These are phyloP conservation scores for Lissonota sp. DNA, from an alignment of 2,888 invertebrate genomes.

Conservation along the genomic window DNA sequence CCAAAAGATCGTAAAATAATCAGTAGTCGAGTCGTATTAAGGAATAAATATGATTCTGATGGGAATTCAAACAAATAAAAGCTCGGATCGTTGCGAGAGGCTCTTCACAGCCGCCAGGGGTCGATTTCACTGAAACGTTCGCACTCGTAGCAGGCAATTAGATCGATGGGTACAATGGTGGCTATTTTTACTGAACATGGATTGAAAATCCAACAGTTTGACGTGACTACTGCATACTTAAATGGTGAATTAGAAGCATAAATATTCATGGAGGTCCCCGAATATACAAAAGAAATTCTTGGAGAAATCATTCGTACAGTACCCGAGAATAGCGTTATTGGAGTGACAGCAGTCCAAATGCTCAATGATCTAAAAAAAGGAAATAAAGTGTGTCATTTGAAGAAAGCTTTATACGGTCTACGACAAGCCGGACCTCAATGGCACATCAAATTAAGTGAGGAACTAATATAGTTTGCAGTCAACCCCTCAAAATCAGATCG, in stretches of 20 bases:
- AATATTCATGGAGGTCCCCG: slow-evolving; percentile 24
- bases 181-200: background rate
- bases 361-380: slow-evolving; percentile 10
- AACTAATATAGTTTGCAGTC: slow-evolving; percentile 36
- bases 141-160: slow-evolving; percentile 5
- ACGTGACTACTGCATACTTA: slow-evolving; percentile 15
- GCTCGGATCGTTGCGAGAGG: slow-evolving; percentile 22
- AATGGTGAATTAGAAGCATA: slow-evolving; percentile 23
- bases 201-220: slow-evolving; percentile 30
- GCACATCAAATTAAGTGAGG: slow-evolving; percentile 40
- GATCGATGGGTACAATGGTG: slow-evolving; percentile 12
- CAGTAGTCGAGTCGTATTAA: slow-evolving; percentile 16
- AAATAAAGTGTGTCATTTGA: slow-evolving; percentile 53
- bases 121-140: slow-evolving; percentile 19
- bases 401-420: slow-evolving; percentile 57
- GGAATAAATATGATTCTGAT: slow-evolving; percentile 18
- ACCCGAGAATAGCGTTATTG: slow-evolving; percentile 8
- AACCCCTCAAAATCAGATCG: slow-evolving; percentile 37
- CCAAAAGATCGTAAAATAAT: slow-evolving; percentile 3
- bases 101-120: slow-evolving; percentile 14
- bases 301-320: slow-evolving; percentile 10
- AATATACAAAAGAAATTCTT: slow-evolving; percentile 3
- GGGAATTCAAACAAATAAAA: slow-evolving; percentile 19
- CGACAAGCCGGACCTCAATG: slow-evolving; percentile 55
- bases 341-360: slow-evolving; percentile 14